Evolutionary conservation across 2,888 invertebrate species (phyloP), one percentile per base, ranked within the genome.

Genomic region (Dynastes tityus): DNA sequence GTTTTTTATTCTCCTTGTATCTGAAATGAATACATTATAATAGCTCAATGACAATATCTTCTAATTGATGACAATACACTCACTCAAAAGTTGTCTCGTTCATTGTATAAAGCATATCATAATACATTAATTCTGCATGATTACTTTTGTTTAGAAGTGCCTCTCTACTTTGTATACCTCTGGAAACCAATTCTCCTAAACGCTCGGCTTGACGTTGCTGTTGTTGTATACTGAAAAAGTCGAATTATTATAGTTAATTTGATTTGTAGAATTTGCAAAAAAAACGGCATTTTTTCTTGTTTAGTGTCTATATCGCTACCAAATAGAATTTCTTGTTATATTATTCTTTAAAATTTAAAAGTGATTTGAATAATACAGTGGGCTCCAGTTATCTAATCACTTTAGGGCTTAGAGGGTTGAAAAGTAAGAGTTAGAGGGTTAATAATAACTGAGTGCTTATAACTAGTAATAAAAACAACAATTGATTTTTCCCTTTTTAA

Each of bases 201-300:
- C 90, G 88, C 64, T 88, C 88, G n/a, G 89, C 89, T 83, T 92
- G 91, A 79, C 89, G 89, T 13, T 85, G 84, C 83, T 92, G 92
- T 79, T 91, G 90, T 82, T 91, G 89, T 61, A 92, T 84, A 80
- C 91, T 91, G 78, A 58, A 45, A 45, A 45, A 45, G 5, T 37
- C 32, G 11, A 45, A 45, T 45, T 13, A 81, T 81, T 13, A 81
- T 81, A 68, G 16, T 51, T 45, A 37, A 63, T 32, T 8, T 2
- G 8, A 16, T 13, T 22, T 22, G 22, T 22, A 22, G 22, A 55
- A n/a, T 16, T n/a, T 1, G 22, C 16, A 55, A 55, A 13, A 22
- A 22, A 6, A 55, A 16, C n/a, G 16, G 8, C 6, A 55, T 11
- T 55, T 55, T 16, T 55, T 45, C 45, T 45, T 45, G 5, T 37